Conservation (phyloP, 2,113 vertebrate genomes). For the Megaceryle maxima region DNA sequence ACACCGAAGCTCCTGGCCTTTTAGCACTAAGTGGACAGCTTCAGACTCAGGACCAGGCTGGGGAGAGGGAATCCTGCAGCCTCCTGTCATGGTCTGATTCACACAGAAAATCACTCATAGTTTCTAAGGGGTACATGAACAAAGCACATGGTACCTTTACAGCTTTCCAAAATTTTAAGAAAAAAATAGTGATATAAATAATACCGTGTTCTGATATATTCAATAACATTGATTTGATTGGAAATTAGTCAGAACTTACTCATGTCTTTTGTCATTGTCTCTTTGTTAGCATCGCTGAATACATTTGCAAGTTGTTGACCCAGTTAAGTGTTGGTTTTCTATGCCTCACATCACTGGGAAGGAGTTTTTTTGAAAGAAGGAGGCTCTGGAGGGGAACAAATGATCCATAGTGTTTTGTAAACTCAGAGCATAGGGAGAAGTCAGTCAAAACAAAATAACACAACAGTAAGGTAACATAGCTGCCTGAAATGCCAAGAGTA, state of each 20-base stretch:
- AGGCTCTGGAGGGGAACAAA: neutral
- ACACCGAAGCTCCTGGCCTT: neutral
- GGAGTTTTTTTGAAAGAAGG: neutral
- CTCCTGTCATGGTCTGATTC: neutral
- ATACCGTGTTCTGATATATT: neutral
- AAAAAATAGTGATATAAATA: neutral
- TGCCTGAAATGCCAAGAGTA: neutral
- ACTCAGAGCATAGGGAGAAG: neutral
- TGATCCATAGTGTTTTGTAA: neutral
- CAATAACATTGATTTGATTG: neutral
- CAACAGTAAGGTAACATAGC: neutral
- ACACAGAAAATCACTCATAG: neutral
- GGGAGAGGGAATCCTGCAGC: neutral
- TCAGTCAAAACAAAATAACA: neutral
- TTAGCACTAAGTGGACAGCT: neutral
- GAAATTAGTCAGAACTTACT: constrained; percentile 22
- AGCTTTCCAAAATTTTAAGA: neutral
- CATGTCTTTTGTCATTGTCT: neutral
- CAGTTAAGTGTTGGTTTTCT: constrained; percentile 21
- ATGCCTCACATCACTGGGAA: neutral
- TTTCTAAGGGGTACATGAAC: neutral
- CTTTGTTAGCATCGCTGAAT: neutral
- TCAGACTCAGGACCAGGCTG: neutral
- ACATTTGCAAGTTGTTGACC: constrained; percentile 15
- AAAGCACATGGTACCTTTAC: neutral